Evolutionary conservation across 2,888 invertebrate genomes (phyloP), one percentile per base, ranked within the genome.

Genomic region (Auanema freiburgensis): DNA sequence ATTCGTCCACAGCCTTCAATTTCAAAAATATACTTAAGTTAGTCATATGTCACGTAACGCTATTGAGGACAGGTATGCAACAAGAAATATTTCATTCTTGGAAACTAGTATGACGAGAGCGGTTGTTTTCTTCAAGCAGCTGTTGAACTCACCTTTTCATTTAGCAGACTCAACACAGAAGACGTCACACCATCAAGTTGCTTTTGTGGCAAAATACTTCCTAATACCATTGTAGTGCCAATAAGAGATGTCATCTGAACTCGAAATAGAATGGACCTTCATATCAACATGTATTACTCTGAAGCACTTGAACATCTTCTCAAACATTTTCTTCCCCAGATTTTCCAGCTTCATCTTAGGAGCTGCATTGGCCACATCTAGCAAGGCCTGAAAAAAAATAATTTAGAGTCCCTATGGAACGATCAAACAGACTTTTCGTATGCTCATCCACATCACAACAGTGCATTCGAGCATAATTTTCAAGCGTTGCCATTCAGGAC

Each of bases 1-100:
- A 18, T 11, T 53, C 53, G 21, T 53, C 53, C 21, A 53, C 53
- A 21, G 12, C 50, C 50, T 50, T 50, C 50, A 50, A 24, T n/a
- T 23, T 21, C n/a, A n/a, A n/a, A n/a, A n/a, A n/a, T n/a, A n/a
- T n/a, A 2, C 24, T 50, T 24, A 50, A 24, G 2, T n/a, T 24
- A 50, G 50, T 50, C 33, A 33, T n/a, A n/a, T n/a, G n/a, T n/a
- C n/a, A n/a, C n/a, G n/a, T n/a, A n/a, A n/a, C n/a, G n/a, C n/a
- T n/a, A n/a, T n/a, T n/a, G n/a, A n/a, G n/a, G n/a, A n/a, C n/a
- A n/a, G n/a, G n/a, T n/a, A n/a, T n/a, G n/a, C n/a, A n/a, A n/a
- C n/a, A n/a, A n/a, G n/a, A n/a, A n/a, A n/a, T n/a, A n/a, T n/a
- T n/a, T n/a, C n/a, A n/a, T n/a, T n/a, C n/a, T n/a, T n/a, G n/a